phyloP scores from a whole-genome alignment of 1,140 invertebrate genomes.

The Drosophila melanogaster region DNA sequence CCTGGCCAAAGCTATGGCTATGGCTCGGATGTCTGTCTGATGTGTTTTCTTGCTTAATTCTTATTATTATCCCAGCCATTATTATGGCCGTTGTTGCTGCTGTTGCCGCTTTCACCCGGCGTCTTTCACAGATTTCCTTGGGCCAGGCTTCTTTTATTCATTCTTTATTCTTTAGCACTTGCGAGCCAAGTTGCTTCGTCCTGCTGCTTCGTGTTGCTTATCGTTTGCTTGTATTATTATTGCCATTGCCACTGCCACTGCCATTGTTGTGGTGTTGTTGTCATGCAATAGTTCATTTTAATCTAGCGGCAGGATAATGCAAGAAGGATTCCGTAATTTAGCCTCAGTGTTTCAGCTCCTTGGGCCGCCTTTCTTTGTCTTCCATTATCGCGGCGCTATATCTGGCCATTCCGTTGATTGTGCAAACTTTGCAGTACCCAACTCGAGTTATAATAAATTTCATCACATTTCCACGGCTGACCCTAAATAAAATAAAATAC shows the following conservation, averaged over 20 bases:
- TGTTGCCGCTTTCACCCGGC: slow-evolving; percentile 20
- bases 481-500: slow-evolving; percentile 24
- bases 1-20: slow-evolving; percentile 36
- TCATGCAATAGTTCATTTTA: slow-evolving; percentile 82
- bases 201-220: slow-evolving; percentile 78
- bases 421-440: slow-evolving; percentile 61
- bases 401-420: slow-evolving; percentile 56
- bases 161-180: slow-evolving; percentile 71
- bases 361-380: slow-evolving; percentile 58
- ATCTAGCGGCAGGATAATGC: slow-evolving; percentile 81
- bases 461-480: slow-evolving; percentile 59
- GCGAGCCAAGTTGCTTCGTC: slow-evolving; percentile 33
- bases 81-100: slow-evolving; percentile 67
- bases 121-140: slow-evolving; percentile 73
- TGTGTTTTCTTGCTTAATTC: slow-evolving; percentile 83
- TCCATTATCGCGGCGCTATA: slow-evolving; percentile 61
- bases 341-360: slow-evolving; percentile 35
- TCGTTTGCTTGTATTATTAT: slow-evolving; percentile 81
- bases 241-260: slow-evolving; percentile 62
- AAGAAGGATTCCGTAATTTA: slow-evolving; percentile 81
- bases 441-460: slow-evolving; percentile 74
- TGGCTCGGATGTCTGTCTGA: slow-evolving; percentile 62
- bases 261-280: slow-evolving; percentile 68
- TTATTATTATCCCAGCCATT: slow-evolving; percentile 82
- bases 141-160: slow-evolving; percentile 48